Evolutionary conservation across 2,113 vertebrate genomes (phyloP).

Genomic region (Ammodytes dubius): DNA sequence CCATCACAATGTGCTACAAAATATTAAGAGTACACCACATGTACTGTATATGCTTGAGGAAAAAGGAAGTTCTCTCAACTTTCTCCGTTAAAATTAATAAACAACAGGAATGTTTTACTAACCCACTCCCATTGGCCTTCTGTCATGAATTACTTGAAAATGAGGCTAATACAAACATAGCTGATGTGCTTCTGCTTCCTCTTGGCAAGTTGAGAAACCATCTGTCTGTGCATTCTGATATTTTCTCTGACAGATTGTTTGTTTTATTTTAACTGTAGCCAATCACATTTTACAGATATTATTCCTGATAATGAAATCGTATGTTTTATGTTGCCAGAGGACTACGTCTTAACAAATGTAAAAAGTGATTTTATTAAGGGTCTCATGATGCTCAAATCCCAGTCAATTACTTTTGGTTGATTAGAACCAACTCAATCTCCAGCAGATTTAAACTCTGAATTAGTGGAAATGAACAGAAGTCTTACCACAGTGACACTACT

Average conservation of each 20-base stretch:
- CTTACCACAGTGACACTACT: background rate
- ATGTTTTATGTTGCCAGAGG: background rate
- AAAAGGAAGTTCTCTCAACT: background rate
- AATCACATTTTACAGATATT: background rate
- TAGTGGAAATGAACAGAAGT: background rate
- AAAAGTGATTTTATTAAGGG: background rate
- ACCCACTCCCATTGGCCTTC: constrained; percentile 4
- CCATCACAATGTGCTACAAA: background rate
- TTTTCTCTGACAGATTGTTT: constrained; percentile 10
- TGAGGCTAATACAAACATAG: constrained; percentile 24
- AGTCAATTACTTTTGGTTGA: background rate
- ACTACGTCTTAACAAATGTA: background rate
- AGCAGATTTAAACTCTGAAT: background rate
- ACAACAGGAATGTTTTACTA: constrained; percentile 1
- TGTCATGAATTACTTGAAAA: constrained; percentile 16
- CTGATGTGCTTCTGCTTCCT: background rate
- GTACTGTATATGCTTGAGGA: too few species aligned
- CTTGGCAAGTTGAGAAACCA: constrained; percentile 21
- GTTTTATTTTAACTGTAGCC: background rate
- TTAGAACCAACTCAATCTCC: background rate
- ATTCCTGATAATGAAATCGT: background rate
- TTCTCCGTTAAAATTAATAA: background rate
- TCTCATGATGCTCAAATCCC: background rate
- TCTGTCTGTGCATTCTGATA: constrained; percentile 5
- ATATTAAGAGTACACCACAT: background rate